Evolutionary conservation across 2,888 invertebrate species (phyloP).

Genomic region (Coleophora deauratella): DNA sequence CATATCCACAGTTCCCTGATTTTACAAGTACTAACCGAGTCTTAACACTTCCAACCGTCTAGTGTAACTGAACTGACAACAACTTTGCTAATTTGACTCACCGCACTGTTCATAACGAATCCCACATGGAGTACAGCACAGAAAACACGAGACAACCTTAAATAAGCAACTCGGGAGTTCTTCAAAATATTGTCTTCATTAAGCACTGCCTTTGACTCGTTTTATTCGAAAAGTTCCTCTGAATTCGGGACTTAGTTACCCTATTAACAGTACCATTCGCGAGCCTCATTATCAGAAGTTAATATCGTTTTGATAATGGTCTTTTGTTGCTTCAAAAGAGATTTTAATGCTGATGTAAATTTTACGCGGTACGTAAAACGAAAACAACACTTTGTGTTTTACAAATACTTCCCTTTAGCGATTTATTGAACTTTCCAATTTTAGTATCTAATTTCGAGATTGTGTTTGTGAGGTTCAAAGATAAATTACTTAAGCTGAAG

Average conservation of each 20-base stretch:
- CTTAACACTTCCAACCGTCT: too few relatives aligned
- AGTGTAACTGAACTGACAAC: too few relatives aligned
- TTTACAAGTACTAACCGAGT: too few relatives aligned
- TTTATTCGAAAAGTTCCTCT: constrained; percentile 68
- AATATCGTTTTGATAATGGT: constrained; percentile 15
- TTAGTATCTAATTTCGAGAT: not conserved
- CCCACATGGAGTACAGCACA: too few relatives aligned
- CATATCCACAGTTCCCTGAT: too few relatives aligned
- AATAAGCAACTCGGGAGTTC: constrained; percentile 50
- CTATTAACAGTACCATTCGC: constrained; percentile 48
- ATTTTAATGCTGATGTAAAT: constrained; percentile 8
- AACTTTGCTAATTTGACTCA: too few relatives aligned
- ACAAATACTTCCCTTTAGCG: not conserved
- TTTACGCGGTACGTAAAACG: constrained; percentile 3
- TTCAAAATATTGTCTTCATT: constrained; percentile 67
- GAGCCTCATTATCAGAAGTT: constrained; percentile 30
- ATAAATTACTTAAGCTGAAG: constrained; percentile 8
- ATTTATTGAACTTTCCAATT: constrained; percentile 3
- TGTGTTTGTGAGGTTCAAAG: constrained; percentile 3
- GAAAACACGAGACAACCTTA: constrained; percentile 32
- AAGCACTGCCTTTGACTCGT: constrained; percentile 51
- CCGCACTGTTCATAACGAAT: too few relatives aligned
- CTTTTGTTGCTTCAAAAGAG: constrained; percentile 1
- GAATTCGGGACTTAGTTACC: constrained; percentile 56
- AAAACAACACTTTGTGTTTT: not conserved